Evolutionary conservation across 2,888 invertebrate species (phyloP).

Genomic region (Molorchus minor): DNA sequence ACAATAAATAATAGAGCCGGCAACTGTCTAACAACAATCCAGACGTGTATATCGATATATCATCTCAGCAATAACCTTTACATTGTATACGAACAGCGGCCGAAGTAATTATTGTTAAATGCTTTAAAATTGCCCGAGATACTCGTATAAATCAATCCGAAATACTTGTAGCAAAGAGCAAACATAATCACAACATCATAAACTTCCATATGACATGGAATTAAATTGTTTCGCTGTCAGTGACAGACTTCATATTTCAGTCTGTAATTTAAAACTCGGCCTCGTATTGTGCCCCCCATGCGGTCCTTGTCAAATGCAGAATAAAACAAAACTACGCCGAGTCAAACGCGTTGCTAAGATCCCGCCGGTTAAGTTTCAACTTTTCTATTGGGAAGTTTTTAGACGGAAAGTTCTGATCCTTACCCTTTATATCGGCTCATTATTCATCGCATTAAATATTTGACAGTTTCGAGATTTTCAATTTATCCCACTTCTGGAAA

Average conservation of each 20-base stretch:
- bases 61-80: slow-evolving; percentile 15
- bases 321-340: slow-evolving; percentile 46
- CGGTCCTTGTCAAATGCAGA: slow-evolving; percentile 54
- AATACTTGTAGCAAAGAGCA: slow-evolving; percentile 50
- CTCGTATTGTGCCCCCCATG: slow-evolving; percentile 56
- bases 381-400: slow-evolving; percentile 12
- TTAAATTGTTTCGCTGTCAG: slow-evolving; percentile 56
- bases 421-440: slow-evolving; percentile 14
- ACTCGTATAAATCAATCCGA: slow-evolving; percentile 50
- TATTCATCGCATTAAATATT: slow-evolving; percentile 20
- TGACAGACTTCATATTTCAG: slow-evolving; percentile 55
- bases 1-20: slow-evolving; percentile 3
- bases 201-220: slow-evolving; percentile 55
- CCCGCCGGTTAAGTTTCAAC: slow-evolving; percentile 16
- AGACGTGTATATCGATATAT: slow-evolving; percentile 1
- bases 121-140: slow-evolving; percentile 38
- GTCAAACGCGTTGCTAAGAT: slow-evolving; percentile 1
- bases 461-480: slow-evolving; percentile 18
- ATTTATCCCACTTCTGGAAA: slow-evolving; percentile 12
- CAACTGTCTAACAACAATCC: slow-evolving; percentile 3
- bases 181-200: slow-evolving; percentile 57
- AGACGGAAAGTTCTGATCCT: slow-evolving; percentile 15
- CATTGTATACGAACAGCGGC: slow-evolving; percentile 27
- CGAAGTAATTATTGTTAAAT: slow-evolving; percentile 43
- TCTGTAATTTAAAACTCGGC: slow-evolving; percentile 56